A percentile compares a stretch with the other conserved stretches of the same genome.
phyloP scores from a whole-genome alignment of 2,797 vertebrate species.

The Salarias fasciatus region DNA sequence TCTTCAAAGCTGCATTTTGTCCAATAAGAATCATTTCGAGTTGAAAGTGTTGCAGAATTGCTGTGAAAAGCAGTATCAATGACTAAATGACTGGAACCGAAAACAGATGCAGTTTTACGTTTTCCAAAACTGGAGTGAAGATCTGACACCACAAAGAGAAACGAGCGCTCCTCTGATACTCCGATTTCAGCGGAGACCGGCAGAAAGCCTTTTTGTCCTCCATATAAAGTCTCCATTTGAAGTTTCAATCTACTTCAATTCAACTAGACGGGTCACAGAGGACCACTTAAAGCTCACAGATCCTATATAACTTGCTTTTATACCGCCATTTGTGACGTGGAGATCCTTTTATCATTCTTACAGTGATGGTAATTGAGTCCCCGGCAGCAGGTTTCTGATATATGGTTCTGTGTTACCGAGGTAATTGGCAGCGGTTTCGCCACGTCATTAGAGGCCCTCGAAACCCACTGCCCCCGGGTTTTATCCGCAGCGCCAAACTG shows the following conservation, averaged over 20 bases:
- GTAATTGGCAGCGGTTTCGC: constrained; percentile 48
- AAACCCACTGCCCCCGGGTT: constrained; percentile 34
- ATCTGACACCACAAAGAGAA: not conserved
- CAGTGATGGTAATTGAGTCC: constrained; percentile 34
- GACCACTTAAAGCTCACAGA: not conserved
- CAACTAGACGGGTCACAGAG: constrained; percentile 2
- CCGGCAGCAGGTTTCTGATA: constrained; percentile 43
- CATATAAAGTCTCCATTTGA: constrained; percentile 1
- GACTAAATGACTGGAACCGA: not conserved
- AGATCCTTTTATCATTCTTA: constrained; percentile 44
- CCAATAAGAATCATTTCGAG: too few species aligned
- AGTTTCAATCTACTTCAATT: not conserved
- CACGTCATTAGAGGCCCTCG: constrained; percentile 39
- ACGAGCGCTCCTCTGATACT: not conserved
- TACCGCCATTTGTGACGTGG: constrained; percentile 25
- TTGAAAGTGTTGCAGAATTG: not conserved
- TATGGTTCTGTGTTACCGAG: constrained; percentile 31
- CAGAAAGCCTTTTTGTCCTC: not conserved
- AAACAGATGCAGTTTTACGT: not conserved
- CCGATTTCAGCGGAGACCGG: not conserved
- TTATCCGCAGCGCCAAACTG: constrained; percentile 30
- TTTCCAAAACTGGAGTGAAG: not conserved
- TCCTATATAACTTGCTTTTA: constrained; percentile 21
- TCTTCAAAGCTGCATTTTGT: not conserved
- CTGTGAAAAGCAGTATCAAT: not conserved